A percentile compares a stretch with the other conserved stretches of the same genome.
These are phyloP conservation scores for Aptenodytes forsteri DNA, from an alignment of 2,113 vertebrate genomes.

Conservation along the genomic window DNA sequence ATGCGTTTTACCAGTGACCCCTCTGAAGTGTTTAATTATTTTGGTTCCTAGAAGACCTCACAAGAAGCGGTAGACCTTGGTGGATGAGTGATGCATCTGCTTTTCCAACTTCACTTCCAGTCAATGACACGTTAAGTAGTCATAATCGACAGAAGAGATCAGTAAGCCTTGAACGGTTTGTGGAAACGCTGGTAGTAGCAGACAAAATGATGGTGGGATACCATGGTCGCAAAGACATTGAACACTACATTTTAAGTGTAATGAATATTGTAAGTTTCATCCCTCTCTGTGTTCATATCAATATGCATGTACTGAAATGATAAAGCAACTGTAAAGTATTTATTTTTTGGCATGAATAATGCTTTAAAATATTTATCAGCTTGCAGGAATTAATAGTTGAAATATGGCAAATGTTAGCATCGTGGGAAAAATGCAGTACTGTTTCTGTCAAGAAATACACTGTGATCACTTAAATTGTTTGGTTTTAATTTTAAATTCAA, in stretches of 20 bases:
- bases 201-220: constrained; percentile 99
- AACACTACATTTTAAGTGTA: constrained; percentile 97
- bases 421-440: neutral
- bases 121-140: constrained; percentile 61
- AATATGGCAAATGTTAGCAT: neutral
- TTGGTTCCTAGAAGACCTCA: constrained; percentile 80
- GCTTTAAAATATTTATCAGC: neutral
- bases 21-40: constrained; percentile 61
- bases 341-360: neutral
- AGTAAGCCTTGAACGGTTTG: constrained; percentile 92
- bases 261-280: constrained; percentile 99
- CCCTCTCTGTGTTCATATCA: constrained; percentile 63
- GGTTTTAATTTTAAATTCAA: neutral
- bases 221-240: constrained; percentile 98
- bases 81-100: constrained; percentile 71
- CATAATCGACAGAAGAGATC: constrained; percentile 85
- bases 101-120: constrained; percentile 62
- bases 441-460: neutral
- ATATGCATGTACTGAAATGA: neutral
- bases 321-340: neutral
- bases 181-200: constrained; percentile 96
- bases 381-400: neutral
- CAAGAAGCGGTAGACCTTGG: constrained; percentile 77
- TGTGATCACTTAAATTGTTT: neutral
- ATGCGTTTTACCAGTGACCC: constrained; percentile 12